A percentile compares a stretch with the other conserved stretches of the same genome.
Conservation (phyloP, 1,140 invertebrate species). For the Idris sp. region DNA sequence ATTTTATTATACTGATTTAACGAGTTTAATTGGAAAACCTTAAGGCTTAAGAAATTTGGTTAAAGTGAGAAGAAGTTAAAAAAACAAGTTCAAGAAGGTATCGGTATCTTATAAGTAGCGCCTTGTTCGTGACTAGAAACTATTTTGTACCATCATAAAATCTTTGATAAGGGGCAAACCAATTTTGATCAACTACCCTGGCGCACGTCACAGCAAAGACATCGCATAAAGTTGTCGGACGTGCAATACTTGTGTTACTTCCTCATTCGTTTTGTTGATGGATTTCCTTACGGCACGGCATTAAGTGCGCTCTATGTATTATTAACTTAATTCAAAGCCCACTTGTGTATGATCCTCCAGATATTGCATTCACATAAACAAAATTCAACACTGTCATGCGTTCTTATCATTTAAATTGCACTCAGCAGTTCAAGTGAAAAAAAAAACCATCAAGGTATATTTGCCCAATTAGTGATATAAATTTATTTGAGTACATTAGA, state of each 20-base stretch:
- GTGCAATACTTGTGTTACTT: slow-evolving; percentile 41
- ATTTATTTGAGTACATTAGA: too few relatives aligned
- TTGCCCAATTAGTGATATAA: too few relatives aligned
- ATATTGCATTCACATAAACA: too few relatives aligned
- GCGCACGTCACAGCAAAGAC: slow-evolving; percentile 48
- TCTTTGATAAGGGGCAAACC: slow-evolving; percentile 52
- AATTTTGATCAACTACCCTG: slow-evolving; percentile 55
- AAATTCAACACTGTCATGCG: too few relatives aligned
- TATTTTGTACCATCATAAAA: slow-evolving; percentile 43
- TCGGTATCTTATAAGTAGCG: slow-evolving; percentile 42
- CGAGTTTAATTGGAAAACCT: slow-evolving; percentile 17
- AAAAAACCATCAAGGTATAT: too few relatives aligned
- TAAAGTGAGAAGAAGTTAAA: slow-evolving; percentile 14
- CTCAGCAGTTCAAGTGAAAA: too few relatives aligned
- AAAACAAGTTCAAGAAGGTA: slow-evolving; percentile 33
- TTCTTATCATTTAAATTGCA: too few relatives aligned
- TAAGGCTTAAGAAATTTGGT: slow-evolving; percentile 11
- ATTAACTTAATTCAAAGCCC: slow-evolving; percentile 24
- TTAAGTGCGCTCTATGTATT: slow-evolving; percentile 16
- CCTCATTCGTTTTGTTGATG: slow-evolving; percentile 50
- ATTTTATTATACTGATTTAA: too few relatives aligned
- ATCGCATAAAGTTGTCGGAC: slow-evolving; percentile 23
- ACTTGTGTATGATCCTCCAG: too few relatives aligned
- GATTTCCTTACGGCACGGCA: slow-evolving; percentile 45
- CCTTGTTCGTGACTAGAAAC: slow-evolving; percentile 54